These are phyloP conservation scores for Thymelicus sylvestris DNA, from an alignment of 2,888 invertebrate species.

Conservation along the genomic window DNA sequence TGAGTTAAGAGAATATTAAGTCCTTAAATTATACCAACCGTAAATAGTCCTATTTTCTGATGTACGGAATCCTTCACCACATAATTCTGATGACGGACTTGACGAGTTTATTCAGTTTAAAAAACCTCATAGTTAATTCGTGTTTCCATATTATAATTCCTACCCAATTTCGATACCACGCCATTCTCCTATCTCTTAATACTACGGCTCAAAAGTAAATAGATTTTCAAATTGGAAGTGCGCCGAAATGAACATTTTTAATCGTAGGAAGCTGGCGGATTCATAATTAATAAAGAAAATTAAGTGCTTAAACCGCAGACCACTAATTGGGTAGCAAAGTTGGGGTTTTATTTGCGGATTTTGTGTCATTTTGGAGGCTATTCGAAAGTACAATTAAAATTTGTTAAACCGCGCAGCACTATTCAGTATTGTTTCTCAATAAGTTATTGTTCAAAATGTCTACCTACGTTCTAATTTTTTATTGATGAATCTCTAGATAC, in stretches of 20 bases:
- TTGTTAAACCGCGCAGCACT: not conserved
- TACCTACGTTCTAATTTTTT: too few species aligned
- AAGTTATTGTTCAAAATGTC: too few species aligned
- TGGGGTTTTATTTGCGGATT: constrained; percentile 17
- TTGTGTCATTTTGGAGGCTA: constrained; percentile 7
- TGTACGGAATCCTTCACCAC: too few species aligned
- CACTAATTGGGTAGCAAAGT: constrained; percentile 33
- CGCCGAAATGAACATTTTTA: constrained; percentile 42
- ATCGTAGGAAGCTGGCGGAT: constrained; percentile 31
- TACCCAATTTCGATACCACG: constrained; percentile 28
- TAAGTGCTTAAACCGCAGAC: constrained; percentile 33
- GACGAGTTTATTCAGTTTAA: not conserved
- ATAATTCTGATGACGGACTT: too few species aligned
- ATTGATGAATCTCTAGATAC: too few species aligned
- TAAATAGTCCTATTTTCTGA: too few species aligned
- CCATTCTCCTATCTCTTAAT: constrained; percentile 43
- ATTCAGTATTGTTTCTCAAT: not conserved
- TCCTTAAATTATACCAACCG: too few species aligned
- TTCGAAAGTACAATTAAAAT: constrained; percentile 1
- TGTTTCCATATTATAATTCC: constrained; percentile 11
- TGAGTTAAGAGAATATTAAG: too few species aligned
- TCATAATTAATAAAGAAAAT: constrained; percentile 38
- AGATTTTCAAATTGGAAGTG: constrained; percentile 43
- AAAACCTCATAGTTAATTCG: not conserved
- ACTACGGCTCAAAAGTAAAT: constrained; percentile 44